Conservation (phyloP, 2,888 invertebrate genomes). For the Temnothorax ravouxi region DNA sequence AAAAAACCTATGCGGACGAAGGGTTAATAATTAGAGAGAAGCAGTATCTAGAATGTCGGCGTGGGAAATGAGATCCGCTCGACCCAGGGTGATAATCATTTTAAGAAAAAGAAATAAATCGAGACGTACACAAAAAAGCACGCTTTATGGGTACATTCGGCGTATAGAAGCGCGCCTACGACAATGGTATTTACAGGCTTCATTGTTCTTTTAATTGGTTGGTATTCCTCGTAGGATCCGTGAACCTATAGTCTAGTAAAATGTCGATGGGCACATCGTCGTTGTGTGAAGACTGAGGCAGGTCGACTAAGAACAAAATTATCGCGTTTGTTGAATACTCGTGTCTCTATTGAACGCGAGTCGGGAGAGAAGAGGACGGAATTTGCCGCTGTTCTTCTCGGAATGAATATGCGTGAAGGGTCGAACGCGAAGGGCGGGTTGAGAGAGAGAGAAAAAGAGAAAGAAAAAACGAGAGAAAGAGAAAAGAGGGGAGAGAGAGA, state of each 20-base stretch:
- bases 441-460: not conserved
- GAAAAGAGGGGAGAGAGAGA: not conserved
- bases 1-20: no score
- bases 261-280: slow-evolving; percentile 5
- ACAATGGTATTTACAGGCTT: slow-evolving; percentile 56
- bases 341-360: slow-evolving; percentile 51
- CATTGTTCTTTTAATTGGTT: slow-evolving; percentile 63
- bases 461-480: not conserved
- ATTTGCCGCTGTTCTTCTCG: slow-evolving; percentile 50
- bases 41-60: not conserved
- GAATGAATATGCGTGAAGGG: slow-evolving; percentile 41
- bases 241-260: not conserved
- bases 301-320: slow-evolving; percentile 63
- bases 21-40: slow-evolving; percentile 2
- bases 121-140: slow-evolving; percentile 13
- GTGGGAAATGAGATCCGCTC: slow-evolving; percentile 18
- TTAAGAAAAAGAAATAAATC: slow-evolving; percentile 9
- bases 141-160: slow-evolving; percentile 19
- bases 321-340: slow-evolving; percentile 67
- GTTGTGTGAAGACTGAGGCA: not conserved
- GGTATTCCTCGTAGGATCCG: slow-evolving; percentile 56
- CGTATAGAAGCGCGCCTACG: slow-evolving; percentile 17
- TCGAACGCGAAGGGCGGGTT: slow-evolving; percentile 23
- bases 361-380: slow-evolving; percentile 26
- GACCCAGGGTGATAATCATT: slow-evolving; percentile 17